Evolutionary conservation across 2,888 invertebrate species (phyloP).

Genomic region (Drosophila tanythrix): DNA sequence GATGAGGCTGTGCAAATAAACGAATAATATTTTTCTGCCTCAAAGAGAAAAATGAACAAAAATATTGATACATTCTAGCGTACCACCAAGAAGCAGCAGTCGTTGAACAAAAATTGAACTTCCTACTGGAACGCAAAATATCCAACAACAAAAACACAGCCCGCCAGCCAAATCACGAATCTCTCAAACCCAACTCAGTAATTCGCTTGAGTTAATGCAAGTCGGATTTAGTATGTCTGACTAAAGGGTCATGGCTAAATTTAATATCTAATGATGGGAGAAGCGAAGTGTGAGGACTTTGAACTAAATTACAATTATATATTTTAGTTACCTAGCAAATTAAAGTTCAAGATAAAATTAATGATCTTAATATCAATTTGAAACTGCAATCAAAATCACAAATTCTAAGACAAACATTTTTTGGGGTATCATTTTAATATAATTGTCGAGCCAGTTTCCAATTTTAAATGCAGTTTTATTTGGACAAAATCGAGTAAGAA

Average conservation of each 20-base stretch:
- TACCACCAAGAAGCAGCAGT: constrained; percentile 16
- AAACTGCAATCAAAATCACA: background rate
- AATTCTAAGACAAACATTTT: background rate
- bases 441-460: no score
- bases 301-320: background rate
- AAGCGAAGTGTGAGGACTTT: background rate
- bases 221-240: constrained; percentile 26
- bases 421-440: no score
- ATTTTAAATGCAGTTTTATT: no score
- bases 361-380: background rate
- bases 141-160: constrained; percentile 13
- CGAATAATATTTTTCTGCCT: constrained; percentile 73
- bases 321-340: background rate
- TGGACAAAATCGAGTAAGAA: no score
- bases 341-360: background rate
- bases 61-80: constrained; percentile 2
- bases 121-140: constrained; percentile 29
- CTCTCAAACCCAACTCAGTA: constrained; percentile 47
- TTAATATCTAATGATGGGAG: background rate
- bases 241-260: constrained; percentile 36
- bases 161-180: constrained; percentile 39
- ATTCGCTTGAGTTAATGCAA: constrained; percentile 56
- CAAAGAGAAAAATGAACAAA: constrained; percentile 38
- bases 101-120: constrained; percentile 12
- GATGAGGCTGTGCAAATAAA: constrained; percentile 63